Base-by-base conservation (phyloP, 23 tunicate genomes). In the Styela clava region DNA sequence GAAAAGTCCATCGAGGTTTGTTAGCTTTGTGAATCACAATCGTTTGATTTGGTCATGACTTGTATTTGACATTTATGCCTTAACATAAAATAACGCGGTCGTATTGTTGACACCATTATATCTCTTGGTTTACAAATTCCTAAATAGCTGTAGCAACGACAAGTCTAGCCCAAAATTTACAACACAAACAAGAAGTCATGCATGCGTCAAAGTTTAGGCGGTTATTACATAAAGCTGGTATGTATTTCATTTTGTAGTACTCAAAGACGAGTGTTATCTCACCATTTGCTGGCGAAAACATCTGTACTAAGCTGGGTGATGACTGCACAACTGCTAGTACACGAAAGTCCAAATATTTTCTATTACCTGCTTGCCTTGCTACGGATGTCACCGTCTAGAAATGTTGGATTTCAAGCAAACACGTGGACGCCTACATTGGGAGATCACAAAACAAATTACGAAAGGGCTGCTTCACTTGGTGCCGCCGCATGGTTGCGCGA, bases 401-500 rank as follows among this genome's bases (percentile, higher is more conserved):
- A 63, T 25, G 61, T 20, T 24, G 87, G 72, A 20, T 68, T 85
- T 16, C 78, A 86, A 73, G 62, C 84, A 31, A 61, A 26, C 23
- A 52, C 80, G 5, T 85, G 89, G 89, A 74, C 83, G 2, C 62
- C 81, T 5, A 64, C 36, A 26, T 16, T 79, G 16, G 72, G 63
- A 34, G 69, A 52, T 35, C 35, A 35, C 1, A 74, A 31, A 37
- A 31, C 74, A 61, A 65, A 52, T 31, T 22, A 23, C 24, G 82
- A 68, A 30, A 78, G 74, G 20, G 97, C 90, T 21, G 83, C 85
- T 16, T 31, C 74, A n/a, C 62, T 88, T 16, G 87, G 87, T 23
- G 87, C 87, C 9, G 87, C 90, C n/a, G 95, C 95, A 16, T 91
- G 97, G 97, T 32, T 82, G 65, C 71, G 97, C 1, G 97, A 91